These are phyloP conservation scores for Anisognathus igniventris DNA, from an alignment of 2,797 vertebrate genomes.

Conservation along the genomic window DNA sequence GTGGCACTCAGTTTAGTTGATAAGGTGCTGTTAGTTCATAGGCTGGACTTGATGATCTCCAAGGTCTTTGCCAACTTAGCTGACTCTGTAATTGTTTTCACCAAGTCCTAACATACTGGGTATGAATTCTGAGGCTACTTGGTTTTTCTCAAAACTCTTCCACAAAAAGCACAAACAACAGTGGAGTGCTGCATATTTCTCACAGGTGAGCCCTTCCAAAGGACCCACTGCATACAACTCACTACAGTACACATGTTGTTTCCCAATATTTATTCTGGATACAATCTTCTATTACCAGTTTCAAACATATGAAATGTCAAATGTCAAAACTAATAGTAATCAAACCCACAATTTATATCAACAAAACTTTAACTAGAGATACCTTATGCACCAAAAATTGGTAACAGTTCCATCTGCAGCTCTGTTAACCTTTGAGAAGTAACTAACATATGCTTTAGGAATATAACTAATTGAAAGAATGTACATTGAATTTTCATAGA, in stretches of 20 bases:
- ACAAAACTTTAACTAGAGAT: neutral
- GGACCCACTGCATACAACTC: neutral
- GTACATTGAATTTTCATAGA: neutral
- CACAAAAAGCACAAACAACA: neutral
- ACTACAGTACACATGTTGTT: neutral
- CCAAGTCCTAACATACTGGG: neutral
- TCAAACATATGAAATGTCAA: neutral
- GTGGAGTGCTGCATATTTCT: neutral
- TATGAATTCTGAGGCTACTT: neutral
- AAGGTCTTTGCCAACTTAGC: neutral
- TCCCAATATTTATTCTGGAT: neutral
- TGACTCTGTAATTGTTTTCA: neutral
- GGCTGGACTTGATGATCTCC: neutral
- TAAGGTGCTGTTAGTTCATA: neutral
- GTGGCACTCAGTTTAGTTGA: no score
- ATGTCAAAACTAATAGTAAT: neutral
- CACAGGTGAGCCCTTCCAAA: neutral
- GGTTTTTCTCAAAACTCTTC: neutral
- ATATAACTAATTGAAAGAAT: neutral
- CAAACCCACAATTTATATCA: neutral
- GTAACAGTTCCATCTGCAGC: neutral
- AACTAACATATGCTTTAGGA: neutral
- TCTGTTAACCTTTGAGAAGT: neutral
- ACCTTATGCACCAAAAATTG: neutral
- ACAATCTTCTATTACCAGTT: neutral